Evolutionary conservation across 2,888 invertebrate genomes (phyloP).

Genomic region (Trissolcus japonicus): DNA sequence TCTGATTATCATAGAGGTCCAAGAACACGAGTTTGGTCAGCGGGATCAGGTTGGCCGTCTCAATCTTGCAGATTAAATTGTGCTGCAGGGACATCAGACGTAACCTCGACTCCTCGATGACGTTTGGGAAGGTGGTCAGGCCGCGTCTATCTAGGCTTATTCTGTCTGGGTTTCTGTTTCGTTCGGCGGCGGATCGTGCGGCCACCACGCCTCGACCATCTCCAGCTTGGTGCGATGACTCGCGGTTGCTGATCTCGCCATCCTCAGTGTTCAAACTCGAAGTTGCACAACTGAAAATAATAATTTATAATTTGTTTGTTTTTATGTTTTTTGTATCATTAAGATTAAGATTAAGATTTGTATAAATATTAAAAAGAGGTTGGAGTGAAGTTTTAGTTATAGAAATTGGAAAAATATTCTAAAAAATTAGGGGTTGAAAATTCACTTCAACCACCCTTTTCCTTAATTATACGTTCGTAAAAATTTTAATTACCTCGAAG

Average conservation of each 20-base stretch:
- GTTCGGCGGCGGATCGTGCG: conserved; percentile 84
- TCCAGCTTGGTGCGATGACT: conserved; percentile 76
- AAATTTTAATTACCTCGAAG: conserved; percentile 64
- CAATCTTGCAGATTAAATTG: conserved; percentile 88
- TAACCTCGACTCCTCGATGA: conserved; percentile 88
- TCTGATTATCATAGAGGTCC: conserved; percentile 95
- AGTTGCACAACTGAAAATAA: conserved; percentile 58
- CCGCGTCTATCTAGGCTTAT: conserved; percentile 92
- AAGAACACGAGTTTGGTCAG: conserved; percentile 91
- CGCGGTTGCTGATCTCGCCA: conserved; percentile 69
- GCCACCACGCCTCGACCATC: conserved; percentile 84
- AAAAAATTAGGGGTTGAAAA: no score
- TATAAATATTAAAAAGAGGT: no score
- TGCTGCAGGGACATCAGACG: conserved; percentile 93
- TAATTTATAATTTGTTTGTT: conserved; percentile 2
- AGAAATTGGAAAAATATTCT: no score
- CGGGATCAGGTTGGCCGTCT: conserved; percentile 79
- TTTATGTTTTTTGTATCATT: no score
- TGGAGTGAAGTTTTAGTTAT: no score
- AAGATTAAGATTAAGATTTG: no score
- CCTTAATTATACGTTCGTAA: no score
- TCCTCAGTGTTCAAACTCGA: conserved; percentile 66
- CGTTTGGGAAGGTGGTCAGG: conserved; percentile 87
- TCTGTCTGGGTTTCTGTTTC: conserved; percentile 90
- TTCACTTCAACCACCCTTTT: no score